A percentile compares a stretch with the other conserved stretches of the same genome.
Conservation (phyloP, 2,797 vertebrate genomes). For the Amblyraja radiata region DNA sequence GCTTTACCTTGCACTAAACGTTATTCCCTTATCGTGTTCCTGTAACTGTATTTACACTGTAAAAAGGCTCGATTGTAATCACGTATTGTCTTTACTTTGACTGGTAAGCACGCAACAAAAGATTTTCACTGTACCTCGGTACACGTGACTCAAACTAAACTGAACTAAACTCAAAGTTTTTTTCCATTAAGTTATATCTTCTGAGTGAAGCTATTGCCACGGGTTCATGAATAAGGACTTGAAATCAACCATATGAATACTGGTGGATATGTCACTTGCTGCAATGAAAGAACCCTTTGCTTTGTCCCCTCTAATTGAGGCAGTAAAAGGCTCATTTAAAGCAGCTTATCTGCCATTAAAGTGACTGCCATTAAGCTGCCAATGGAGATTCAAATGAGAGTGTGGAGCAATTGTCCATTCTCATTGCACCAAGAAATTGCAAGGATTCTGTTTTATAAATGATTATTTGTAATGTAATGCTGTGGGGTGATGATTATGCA, state of each 20-base stretch:
- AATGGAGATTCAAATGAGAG: neutral
- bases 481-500: neutral
- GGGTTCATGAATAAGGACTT: no score
- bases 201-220: neutral
- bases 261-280: neutral
- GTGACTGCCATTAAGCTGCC: neutral
- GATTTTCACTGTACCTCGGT: no score
- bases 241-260: neutral
- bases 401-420: neutral
- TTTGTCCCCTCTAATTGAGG: neutral
- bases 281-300: no score
- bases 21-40: no score
- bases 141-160: no score
- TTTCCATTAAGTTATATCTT: neutral
- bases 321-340: neutral
- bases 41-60: no score
- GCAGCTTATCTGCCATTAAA: neutral
- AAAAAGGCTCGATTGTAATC: no score
- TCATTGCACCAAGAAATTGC: neutral
- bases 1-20: no score
- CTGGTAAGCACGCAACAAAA: no score
- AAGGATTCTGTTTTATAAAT: neutral
- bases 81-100: no score
- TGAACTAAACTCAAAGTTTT: neutral
- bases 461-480: neutral